phyloP scores from a whole-genome alignment of 2,888 invertebrate species.

The Neoascia interrupta region DNA sequence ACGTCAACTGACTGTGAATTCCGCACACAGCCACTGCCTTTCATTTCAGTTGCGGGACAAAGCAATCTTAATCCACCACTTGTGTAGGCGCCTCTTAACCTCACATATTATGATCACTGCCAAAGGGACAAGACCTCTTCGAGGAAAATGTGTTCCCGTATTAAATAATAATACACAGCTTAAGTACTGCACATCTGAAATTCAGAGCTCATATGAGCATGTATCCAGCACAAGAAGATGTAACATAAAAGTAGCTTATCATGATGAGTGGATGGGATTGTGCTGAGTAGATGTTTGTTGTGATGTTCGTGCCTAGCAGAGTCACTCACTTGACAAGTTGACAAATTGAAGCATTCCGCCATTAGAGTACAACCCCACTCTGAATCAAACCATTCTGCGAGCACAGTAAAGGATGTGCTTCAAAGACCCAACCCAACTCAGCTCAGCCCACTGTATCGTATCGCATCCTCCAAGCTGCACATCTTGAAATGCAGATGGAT shows the following conservation, averaged over 20 bases:
- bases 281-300: constrained; percentile 12
- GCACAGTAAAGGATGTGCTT: constrained; percentile 36
- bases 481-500: constrained; percentile 51
- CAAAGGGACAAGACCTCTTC: constrained; percentile 23
- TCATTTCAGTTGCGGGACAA: too few relatives aligned
- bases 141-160: constrained; percentile 39
- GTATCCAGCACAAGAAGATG: constrained; percentile 13
- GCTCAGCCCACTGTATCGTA: constrained; percentile 43
- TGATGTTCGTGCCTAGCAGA: constrained; percentile 51
- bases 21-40: too few relatives aligned
- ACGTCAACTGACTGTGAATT: too few relatives aligned
- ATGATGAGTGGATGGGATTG: constrained; percentile 9
- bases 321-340: constrained; percentile 67
- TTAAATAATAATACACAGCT: constrained; percentile 60
- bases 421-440: too few relatives aligned
- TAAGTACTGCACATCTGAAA: constrained; percentile 39
- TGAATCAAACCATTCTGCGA: background rate
- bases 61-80: constrained; percentile 38
- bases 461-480: constrained; percentile 39
- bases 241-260: constrained; percentile 43
- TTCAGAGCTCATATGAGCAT: constrained; percentile 28
- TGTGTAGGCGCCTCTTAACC: constrained; percentile 66
- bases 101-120: constrained; percentile 32
- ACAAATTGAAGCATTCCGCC: constrained; percentile 64
- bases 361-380: constrained; percentile 32